Conservation (phyloP, 2,113 vertebrate genomes). For the Notothenia coriiceps region DNA sequence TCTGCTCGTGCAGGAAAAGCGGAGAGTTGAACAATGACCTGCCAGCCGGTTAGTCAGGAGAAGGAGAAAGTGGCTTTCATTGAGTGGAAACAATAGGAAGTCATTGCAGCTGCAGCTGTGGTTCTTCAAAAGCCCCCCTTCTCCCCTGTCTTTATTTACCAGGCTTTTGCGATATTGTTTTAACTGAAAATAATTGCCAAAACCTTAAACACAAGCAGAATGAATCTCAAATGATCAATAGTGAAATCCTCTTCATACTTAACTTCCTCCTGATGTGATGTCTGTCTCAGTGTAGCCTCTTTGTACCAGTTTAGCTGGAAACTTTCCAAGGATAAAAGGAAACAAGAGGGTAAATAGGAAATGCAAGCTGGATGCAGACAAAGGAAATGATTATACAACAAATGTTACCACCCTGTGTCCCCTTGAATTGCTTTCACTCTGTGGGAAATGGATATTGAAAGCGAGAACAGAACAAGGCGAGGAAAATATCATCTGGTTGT, state of each 20-base stretch:
- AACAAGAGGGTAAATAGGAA: slow-evolving; percentile 66
- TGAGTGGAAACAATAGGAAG: slow-evolving; percentile 84
- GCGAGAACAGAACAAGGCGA: not conserved
- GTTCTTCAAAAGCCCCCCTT: slow-evolving; percentile 50
- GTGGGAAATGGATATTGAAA: slow-evolving; percentile 22
- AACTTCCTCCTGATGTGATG: not conserved
- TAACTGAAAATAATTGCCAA: slow-evolving; percentile 8
- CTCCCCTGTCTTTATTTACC: slow-evolving; percentile 23
- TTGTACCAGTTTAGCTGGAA: slow-evolving; percentile 37
- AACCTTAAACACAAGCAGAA: not conserved
- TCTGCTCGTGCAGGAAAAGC: slow-evolving; percentile 57
- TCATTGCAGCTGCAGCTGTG: slow-evolving; percentile 81
- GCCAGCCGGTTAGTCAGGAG: slow-evolving; percentile 52
- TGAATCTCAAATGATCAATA: not conserved
- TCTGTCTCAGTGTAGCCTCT: not conserved
- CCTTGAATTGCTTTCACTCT: slow-evolving; percentile 1
- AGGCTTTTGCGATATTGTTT: slow-evolving; percentile 12
- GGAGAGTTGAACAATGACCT: slow-evolving; percentile 60
- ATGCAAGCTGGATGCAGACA: slow-evolving; percentile 54
- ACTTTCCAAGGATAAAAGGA: slow-evolving; percentile 50
- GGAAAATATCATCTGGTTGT: not conserved
- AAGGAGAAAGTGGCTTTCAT: slow-evolving; percentile 79
- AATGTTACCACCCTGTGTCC: slow-evolving; percentile 41
- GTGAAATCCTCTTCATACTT: not conserved
- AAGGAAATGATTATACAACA: slow-evolving; percentile 68